Conservation (phyloP, 2,113 vertebrate species). For the Clarias macrocephalus region DNA sequence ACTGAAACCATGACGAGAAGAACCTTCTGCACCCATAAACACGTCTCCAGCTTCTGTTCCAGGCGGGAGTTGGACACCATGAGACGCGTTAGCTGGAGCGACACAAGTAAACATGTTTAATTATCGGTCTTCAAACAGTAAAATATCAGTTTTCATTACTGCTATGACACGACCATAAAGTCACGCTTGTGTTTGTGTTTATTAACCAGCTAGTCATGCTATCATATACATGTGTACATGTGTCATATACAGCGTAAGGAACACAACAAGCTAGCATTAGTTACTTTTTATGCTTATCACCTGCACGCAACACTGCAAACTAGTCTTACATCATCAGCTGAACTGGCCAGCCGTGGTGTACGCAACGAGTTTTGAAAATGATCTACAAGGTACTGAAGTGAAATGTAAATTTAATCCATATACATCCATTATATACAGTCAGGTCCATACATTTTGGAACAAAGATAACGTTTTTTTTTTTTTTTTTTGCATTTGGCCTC, state of each 20-base stretch:
- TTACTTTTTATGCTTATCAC: background rate
- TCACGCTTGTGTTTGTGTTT: background rate
- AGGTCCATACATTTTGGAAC: no score
- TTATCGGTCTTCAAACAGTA: background rate
- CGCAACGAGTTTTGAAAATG: no score
- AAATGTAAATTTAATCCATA: no score
- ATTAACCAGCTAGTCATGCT: background rate
- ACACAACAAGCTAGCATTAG: background rate
- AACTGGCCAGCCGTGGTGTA: no score
- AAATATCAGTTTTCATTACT: no score
- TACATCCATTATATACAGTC: no score
- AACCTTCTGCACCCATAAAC: conserved; percentile 89
- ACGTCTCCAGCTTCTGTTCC: conserved; percentile 84
- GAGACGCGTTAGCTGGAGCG: conserved; percentile 80
- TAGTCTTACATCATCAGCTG: background rate
- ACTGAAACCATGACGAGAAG: conserved; percentile 77
- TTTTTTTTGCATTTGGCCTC: no score
- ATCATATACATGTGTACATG: no score
- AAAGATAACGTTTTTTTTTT: no score
- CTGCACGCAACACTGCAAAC: background rate
- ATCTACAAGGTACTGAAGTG: no score
- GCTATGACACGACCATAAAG: no score
- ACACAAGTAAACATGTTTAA: background rate
- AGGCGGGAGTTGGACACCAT: conserved; percentile 78
- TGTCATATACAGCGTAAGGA: background rate